phyloP scores from a whole-genome alignment of 2,797 vertebrate species.

The Luscinia megarhynchos region DNA sequence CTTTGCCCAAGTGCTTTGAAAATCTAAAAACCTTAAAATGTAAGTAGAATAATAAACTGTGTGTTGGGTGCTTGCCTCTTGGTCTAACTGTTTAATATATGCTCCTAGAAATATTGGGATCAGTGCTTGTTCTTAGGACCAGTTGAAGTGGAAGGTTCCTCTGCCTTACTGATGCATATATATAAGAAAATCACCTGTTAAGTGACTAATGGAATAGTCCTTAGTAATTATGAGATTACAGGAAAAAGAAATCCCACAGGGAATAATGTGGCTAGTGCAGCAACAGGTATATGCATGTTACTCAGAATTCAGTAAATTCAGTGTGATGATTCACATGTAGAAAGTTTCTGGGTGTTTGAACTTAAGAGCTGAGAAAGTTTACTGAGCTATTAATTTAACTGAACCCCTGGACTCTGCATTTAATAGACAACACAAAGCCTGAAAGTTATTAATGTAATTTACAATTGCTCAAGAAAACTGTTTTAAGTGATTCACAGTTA shows the following conservation, averaged over 20 bases:
- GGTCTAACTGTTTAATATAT: background rate
- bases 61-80: background rate
- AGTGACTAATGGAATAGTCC: background rate
- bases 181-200: background rate
- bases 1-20: background rate
- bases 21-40: background rate
- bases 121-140: background rate
- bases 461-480: background rate
- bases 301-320: background rate
- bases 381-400: background rate
- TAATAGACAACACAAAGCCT: background rate
- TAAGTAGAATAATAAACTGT: background rate
- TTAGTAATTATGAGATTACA: background rate
- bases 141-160: background rate
- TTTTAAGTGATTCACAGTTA: background rate
- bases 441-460: background rate
- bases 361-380: background rate
- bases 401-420: background rate
- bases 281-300: background rate
- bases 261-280: background rate
- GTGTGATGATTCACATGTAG: background rate
- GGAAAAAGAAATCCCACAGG: background rate
- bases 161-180: background rate
- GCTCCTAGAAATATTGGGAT: background rate
- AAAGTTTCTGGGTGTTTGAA: background rate